Evolutionary conservation across 2,888 invertebrate genomes (phyloP), one percentile per base, ranked within the genome.

Genomic region (Diaperis boleti): DNA sequence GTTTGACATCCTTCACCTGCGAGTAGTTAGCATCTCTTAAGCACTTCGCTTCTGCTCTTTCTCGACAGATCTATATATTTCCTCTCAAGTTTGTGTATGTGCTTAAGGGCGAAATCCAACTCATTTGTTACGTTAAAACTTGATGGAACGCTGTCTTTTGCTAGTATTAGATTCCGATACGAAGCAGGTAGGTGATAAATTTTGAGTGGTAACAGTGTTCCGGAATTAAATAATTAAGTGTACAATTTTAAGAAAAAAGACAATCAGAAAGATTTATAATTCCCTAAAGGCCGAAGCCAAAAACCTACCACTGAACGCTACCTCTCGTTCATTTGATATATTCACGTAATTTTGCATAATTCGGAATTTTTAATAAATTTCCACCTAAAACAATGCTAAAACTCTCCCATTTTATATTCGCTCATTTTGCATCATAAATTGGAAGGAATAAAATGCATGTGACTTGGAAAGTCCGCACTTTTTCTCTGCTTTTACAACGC

Each of bases 1-100:
- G 56, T 67, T 69, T 64, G 49, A 56, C 59, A 55, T 60, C 61
- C 66, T 14, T 17, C 33, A 49, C 11, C 29, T 31, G 18, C 17
- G 4, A 13, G 11, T 52, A 52, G 52, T 52, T 52, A 22, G 52
- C 52, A 52, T 11, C 20, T 42, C 39, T 66, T 52, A 33, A 33
- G 67, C 62, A 65, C 64, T 64, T 26, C 10, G 10, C 41, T 17
- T 18, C 39, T 15, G 5, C 20, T 20, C 17, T 42, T 42, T 6
- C 18, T 11, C 39, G n/a, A 17, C 39, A 42, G 20, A 10, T 42
- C 41, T 42, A 20, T 18, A n/a, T 42, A n/a, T 42, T 20, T n/a
- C 41, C 20, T 41, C 17, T 15, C 17, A 17, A 41, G 15, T 41
- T 8, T 42, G 6, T 42, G 41, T 42, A 42, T 42, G 41, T 42